Evolutionary conservation across 1,140 invertebrate species (phyloP), one percentile per base, ranked within the genome.

Genomic region (Melanaphis sacchari): DNA sequence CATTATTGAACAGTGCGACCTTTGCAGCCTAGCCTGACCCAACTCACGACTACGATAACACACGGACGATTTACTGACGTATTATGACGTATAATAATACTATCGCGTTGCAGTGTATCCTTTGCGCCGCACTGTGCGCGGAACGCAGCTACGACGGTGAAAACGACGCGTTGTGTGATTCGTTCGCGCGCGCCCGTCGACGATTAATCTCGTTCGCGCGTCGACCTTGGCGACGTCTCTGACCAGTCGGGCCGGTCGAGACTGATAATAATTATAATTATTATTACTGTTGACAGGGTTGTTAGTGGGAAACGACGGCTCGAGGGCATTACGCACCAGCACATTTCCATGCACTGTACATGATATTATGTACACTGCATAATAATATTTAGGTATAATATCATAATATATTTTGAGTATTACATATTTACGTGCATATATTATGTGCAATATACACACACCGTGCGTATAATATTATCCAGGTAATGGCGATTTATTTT

Each of bases 261-360:
- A 24, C 46, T 7, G 85, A 87, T 21, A 49, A 52, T 40, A 40
- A 54, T n/a, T n/a, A n/a, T 89, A 38, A 89, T 89, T 54, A 89
- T 89, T 54, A 89, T 89, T 89, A 26, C 36, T 40, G 88, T 89
- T 89, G 88, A 89, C 88, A 54, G 49, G 88, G 87, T 89, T 38
- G 46, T 54, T 54, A 54, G 49, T 54, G 88, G 88, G 24, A 38
- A 52, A 89, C 49, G 46, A 6, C 4, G 21, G 87, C 46, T 26
- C 82, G 38, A 22, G 38, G 46, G 46, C 36, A 85, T 43, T 43
- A n/a, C 40, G 46, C 22, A 4, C 82, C 9, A 76, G 81, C 43
- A 36, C 82, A 36, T 49, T 46, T 46, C 22, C 85, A 22, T 21
- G 41, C 41, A 43, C 38, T 40, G 31, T 85, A 43, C 43, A 85